A percentile compares a stretch with the other conserved stretches of the same genome.
Conservation (phyloP, 2,113 vertebrate genomes). For the Gracilinanus agilis region DNA sequence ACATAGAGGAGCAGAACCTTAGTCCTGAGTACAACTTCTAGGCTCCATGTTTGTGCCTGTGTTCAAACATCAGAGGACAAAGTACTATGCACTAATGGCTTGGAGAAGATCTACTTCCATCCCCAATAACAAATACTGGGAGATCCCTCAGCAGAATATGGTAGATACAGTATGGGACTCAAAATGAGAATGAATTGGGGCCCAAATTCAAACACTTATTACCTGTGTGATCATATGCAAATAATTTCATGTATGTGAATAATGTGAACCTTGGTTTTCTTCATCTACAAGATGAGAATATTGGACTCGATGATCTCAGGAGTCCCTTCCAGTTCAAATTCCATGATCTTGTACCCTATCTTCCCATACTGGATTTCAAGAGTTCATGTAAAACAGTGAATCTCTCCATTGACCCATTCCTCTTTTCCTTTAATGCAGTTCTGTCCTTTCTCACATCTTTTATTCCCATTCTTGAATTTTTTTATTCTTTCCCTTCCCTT, state of each 20-base stretch:
- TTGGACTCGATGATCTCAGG: background rate
- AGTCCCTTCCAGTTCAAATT: background rate
- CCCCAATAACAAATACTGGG: background rate
- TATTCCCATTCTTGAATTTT: background rate
- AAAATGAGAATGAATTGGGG: background rate
- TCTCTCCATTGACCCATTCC: background rate
- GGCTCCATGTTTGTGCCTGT: background rate
- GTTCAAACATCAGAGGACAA: background rate
- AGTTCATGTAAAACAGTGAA: background rate
- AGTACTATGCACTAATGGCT: background rate
- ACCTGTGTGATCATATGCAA: background rate
- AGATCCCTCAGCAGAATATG: slow-evolving; percentile 4
- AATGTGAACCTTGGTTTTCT: slow-evolving; percentile 5
- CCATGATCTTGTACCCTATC: background rate
- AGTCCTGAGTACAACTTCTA: background rate
- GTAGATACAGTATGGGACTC: slow-evolving; percentile 3
- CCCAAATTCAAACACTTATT: slow-evolving; percentile 7
- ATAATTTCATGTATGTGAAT: background rate
- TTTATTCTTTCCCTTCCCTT: background rate
- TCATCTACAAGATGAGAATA: slow-evolving; percentile 19
- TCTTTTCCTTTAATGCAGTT: background rate
- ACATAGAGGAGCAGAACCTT: background rate
- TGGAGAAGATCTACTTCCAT: background rate
- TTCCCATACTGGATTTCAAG: background rate
- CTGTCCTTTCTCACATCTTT: background rate